phyloP scores from a whole-genome alignment of 2,888 invertebrate genomes.

The Podabrus alpinus region DNA sequence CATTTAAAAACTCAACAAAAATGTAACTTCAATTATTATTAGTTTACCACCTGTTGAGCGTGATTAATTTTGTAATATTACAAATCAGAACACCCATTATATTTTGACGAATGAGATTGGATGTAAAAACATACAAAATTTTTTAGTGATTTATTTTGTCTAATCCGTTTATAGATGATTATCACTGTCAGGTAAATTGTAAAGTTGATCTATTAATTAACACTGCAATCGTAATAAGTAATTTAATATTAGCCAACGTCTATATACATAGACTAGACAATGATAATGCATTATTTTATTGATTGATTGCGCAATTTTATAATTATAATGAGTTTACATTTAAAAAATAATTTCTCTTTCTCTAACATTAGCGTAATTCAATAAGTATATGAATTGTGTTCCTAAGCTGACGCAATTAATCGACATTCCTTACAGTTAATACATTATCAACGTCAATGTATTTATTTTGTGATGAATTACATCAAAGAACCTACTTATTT shows the following conservation, averaged over 20 bases:
- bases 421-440: neutral
- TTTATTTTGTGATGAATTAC: neutral
- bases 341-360: neutral
- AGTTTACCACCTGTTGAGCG: constrained; percentile 5
- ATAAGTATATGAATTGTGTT: neutral
- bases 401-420: neutral
- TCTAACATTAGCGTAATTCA: neutral
- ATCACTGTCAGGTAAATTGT: constrained; percentile 11
- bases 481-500: neutral
- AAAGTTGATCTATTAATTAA: constrained; percentile 9
- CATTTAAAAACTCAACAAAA: constrained; percentile 1
- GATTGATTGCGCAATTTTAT: neutral
- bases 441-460: neutral
- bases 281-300: neutral
- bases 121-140: constrained; percentile 6
- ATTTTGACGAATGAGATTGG: constrained; percentile 2
- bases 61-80: constrained; percentile 12
- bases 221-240: constrained; percentile 1
- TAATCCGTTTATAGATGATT: constrained; percentile 10
- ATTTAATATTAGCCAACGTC: neutral
- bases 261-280: neutral
- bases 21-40: constrained; percentile 11
- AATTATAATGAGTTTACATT: neutral
- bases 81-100: constrained; percentile 9
- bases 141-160: constrained; percentile 6